Evolutionary conservation across 2,113 vertebrate species (phyloP).

Genomic region (Lophotis ruficrista): DNA sequence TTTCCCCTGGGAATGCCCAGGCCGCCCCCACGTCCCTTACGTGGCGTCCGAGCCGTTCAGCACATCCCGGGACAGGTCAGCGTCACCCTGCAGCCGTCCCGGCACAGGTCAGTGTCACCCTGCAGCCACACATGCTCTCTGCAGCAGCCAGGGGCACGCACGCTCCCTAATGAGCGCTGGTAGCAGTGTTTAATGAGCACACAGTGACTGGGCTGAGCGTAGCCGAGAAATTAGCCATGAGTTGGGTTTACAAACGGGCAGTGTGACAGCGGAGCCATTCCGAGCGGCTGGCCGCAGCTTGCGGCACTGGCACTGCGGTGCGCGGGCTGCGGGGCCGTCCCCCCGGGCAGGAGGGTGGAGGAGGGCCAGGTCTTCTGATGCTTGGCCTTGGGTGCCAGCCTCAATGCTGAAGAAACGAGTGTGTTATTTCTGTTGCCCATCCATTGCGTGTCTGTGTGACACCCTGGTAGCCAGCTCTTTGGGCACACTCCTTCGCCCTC

Average conservation of each 20-base stretch:
- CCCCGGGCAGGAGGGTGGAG: not conserved
- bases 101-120: no score
- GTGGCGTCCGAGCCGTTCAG: not conserved
- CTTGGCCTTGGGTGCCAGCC: not conserved
- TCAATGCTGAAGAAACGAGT: not conserved
- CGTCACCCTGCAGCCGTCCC: not conserved
- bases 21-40: accelerated
- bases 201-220: not conserved
- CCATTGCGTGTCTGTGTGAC: accelerated
- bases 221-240: not conserved
- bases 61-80: not conserved
- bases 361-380: not conserved
- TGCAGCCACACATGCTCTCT: not conserved
- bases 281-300: accelerated
- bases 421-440: not conserved
- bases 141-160: not conserved
- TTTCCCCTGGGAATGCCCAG: not conserved
- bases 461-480: accelerated
- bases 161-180: not conserved
- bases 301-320: accelerated
- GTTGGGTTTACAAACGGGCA: not conserved
- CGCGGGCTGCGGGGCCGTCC: not conserved
- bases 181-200: not conserved
- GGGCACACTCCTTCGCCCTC: not conserved
- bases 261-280: not conserved